A percentile compares a stretch with the other conserved stretches of the same genome.
These are phyloP conservation scores for Liasis olivaceus DNA, from an alignment of 2,797 vertebrate species.

Conservation along the genomic window DNA sequence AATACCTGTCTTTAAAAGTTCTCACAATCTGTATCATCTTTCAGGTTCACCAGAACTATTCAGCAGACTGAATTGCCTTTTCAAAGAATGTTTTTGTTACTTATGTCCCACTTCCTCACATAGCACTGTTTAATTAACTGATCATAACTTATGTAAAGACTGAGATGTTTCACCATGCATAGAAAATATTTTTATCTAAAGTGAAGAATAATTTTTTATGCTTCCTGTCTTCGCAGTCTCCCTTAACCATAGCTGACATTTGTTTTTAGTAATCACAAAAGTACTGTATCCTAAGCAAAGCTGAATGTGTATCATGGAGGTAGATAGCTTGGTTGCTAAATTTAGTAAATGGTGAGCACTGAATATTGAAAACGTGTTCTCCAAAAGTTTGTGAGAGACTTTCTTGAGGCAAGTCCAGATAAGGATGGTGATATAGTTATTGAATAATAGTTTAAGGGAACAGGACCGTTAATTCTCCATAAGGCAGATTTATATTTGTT, in stretches of 20 bases:
- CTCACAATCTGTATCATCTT: not conserved
- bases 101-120: not conserved
- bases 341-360: not conserved
- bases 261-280: not conserved
- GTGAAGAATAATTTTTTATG: not conserved
- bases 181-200: not conserved
- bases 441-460: not conserved
- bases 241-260: not conserved
- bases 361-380: not conserved
- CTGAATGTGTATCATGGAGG: not conserved
- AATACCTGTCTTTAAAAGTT: not conserved
- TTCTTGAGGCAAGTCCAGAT: not conserved
- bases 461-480: not conserved
- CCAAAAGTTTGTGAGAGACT: not conserved
- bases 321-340: not conserved
- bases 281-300: not conserved
- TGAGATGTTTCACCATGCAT: not conserved
- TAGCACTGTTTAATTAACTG: not conserved
- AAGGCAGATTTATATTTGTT: not conserved
- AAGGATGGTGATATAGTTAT: not conserved
- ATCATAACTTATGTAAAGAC: not conserved
- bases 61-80: not conserved
- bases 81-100: not conserved
- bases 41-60: not conserved
- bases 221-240: not conserved